Conservation (phyloP, 2,113 vertebrate species). For the Prunella himalayana region DNA sequence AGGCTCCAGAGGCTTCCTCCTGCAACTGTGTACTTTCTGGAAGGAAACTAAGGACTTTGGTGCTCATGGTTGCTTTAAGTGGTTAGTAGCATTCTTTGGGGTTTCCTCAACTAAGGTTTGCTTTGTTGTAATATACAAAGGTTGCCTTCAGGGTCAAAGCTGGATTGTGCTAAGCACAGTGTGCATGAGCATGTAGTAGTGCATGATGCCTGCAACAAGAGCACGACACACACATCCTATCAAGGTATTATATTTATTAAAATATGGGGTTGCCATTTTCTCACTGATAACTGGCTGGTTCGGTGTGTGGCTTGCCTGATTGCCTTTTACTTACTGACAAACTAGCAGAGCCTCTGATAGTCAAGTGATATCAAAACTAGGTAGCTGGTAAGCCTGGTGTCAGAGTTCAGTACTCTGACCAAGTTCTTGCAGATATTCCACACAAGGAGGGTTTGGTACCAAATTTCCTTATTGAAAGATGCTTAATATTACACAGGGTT, state of each 20-base stretch:
- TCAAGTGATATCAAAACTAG: neutral
- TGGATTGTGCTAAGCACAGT: neutral
- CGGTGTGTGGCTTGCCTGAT: neutral
- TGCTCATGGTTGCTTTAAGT: neutral
- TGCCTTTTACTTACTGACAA: neutral
- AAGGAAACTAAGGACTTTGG: neutral
- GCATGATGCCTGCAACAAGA: neutral
- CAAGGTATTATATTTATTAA: neutral
- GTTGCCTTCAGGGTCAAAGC: neutral
- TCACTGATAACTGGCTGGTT: neutral
- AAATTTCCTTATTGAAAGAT: neutral
- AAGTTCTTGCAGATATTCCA: neutral
- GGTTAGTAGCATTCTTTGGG: neutral
- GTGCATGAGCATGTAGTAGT: neutral
- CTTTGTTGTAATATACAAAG: neutral
- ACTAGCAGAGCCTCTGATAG: neutral
- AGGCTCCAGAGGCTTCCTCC: neutral
- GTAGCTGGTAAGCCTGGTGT: neutral
- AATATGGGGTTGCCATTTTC: neutral
- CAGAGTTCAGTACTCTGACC: neutral
- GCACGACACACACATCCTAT: rapidly evolving
- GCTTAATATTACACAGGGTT: neutral
- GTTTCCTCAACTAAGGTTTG: neutral
- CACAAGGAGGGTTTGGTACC: neutral
- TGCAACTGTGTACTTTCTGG: neutral